These are phyloP conservation scores for Cladopsammia gracilis DNA, from an alignment of 64 coral and sea anemone species.

Conservation along the genomic window DNA sequence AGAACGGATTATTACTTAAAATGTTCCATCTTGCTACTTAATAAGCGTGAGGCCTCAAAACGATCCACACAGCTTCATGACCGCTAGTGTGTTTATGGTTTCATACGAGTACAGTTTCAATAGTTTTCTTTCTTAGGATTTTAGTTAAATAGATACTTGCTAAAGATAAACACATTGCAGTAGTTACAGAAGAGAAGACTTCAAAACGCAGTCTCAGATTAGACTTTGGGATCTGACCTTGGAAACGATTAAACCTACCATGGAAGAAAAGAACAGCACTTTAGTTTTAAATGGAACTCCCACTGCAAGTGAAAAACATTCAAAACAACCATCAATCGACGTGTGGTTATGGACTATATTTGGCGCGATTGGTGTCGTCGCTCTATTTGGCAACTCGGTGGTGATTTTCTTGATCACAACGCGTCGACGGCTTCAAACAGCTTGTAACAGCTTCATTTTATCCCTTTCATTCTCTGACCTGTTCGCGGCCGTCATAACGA, in stretches of 20 bases:
- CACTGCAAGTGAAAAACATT: background rate
- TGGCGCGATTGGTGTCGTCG: slow-evolving; percentile 28
- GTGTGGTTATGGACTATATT: slow-evolving; percentile 50
- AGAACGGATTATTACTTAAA: background rate
- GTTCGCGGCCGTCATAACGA: background rate
- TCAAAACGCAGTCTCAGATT: background rate
- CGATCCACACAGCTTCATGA: background rate
- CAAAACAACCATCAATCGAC: background rate
- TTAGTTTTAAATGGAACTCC: background rate
- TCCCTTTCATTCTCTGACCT: slow-evolving; percentile 69
- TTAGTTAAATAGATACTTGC: no score
- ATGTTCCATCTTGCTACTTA: background rate
- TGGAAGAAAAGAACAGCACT: background rate
- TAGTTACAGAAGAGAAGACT: no score
- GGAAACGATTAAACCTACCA: background rate
- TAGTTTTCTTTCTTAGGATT: no score
- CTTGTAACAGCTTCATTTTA: slow-evolving; percentile 65
- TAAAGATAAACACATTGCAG: no score
- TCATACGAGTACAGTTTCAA: background rate
- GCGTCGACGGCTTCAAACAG: slow-evolving; percentile 47
- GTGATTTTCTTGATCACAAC: slow-evolving; percentile 67
- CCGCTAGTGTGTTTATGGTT: background rate
- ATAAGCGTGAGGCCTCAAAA: background rate
- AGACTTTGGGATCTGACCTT: background rate
- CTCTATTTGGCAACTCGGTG: slow-evolving; percentile 32